These are phyloP conservation scores for Periophthalmodon schlosseri DNA, from an alignment of 2,113 vertebrate species.

Conservation along the genomic window DNA sequence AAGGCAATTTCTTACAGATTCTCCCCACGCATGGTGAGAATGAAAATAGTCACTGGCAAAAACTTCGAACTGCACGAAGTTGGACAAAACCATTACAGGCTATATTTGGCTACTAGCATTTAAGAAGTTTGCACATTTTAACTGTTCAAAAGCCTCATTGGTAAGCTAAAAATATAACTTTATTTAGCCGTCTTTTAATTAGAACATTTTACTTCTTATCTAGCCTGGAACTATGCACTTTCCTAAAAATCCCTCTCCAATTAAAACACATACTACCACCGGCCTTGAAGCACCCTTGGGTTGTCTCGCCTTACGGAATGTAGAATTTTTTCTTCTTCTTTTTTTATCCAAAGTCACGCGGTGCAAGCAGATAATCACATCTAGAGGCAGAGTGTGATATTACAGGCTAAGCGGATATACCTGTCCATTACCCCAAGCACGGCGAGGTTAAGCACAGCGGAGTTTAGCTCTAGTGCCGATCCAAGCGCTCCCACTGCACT, in stretches of 20 bases:
- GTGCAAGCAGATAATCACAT: constrained; percentile 37
- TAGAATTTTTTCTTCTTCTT: background rate
- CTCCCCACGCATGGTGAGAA: constrained; percentile 13
- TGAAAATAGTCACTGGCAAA: constrained; percentile 17
- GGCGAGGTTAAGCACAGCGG: constrained; percentile 33
- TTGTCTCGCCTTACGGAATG: constrained; percentile 15
- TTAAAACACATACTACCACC: constrained; percentile 53
- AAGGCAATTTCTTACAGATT: constrained; percentile 18
- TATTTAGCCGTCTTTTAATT: constrained; percentile 49
- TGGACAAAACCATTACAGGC: background rate
- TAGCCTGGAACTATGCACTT: constrained; percentile 47
- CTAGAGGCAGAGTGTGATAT: constrained; percentile 20
- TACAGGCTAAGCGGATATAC: constrained; percentile 18
- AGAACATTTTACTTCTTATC: constrained; percentile 41
- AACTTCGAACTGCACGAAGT: background rate
- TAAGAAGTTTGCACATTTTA: constrained; percentile 2
- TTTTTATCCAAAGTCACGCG: constrained; percentile 32
- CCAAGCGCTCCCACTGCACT: constrained; percentile 33
- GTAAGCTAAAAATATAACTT: constrained; percentile 32
- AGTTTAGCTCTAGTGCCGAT: constrained; percentile 31
- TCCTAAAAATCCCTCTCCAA: constrained; percentile 60
- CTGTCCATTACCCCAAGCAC: constrained; percentile 18
- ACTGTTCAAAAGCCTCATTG: constrained; percentile 7
- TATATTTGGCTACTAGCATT: background rate
- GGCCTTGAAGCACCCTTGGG: constrained; percentile 32